phyloP scores from a whole-genome alignment of 2,113 vertebrate genomes.

The Nothobranchius kuhntae region DNA sequence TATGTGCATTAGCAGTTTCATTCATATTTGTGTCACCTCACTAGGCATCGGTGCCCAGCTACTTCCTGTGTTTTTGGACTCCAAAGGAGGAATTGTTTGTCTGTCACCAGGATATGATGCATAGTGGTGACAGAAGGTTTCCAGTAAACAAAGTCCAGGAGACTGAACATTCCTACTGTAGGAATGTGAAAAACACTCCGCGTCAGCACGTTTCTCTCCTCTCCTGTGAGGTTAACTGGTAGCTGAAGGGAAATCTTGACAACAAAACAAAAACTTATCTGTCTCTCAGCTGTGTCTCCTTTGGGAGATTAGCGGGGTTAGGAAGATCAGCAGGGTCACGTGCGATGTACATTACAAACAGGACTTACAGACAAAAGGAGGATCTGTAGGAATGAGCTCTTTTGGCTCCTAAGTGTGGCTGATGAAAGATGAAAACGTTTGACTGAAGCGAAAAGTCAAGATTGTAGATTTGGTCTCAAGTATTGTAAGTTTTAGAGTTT shows the following conservation, averaged over 20 bases:
- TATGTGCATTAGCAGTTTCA: neutral
- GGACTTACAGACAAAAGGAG: conserved; percentile 52
- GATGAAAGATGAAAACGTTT: conserved; percentile 43
- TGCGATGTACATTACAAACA: conserved; percentile 47
- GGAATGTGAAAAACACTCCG: conserved; percentile 47
- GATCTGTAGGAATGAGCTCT: conserved; percentile 40
- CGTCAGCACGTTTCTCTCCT: conserved; percentile 10
- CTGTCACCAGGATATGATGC: conserved; percentile 58
- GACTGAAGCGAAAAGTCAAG: conserved; percentile 18
- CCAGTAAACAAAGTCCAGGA: conserved; percentile 35
- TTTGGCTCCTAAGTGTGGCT: conserved; percentile 21
- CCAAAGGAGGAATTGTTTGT: conserved; percentile 41
- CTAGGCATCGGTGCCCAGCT: conserved; percentile 22
- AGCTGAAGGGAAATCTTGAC: conserved; percentile 12
- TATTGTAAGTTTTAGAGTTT: no score
- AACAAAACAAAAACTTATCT: conserved; percentile 29
- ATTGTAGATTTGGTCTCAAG: no score
- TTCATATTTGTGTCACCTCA: neutral
- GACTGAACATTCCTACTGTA: conserved; percentile 41
- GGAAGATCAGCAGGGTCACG: conserved; percentile 26
- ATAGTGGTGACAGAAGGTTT: conserved; percentile 52
- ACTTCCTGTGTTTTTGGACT: conserved; percentile 50
- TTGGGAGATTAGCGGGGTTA: conserved; percentile 32
- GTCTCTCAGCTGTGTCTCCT: conserved; percentile 29
- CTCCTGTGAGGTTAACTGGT: conserved; percentile 30